Evolutionary conservation across 2,797 vertebrate species (phyloP).

Genomic region (Chelonia mydas): DNA sequence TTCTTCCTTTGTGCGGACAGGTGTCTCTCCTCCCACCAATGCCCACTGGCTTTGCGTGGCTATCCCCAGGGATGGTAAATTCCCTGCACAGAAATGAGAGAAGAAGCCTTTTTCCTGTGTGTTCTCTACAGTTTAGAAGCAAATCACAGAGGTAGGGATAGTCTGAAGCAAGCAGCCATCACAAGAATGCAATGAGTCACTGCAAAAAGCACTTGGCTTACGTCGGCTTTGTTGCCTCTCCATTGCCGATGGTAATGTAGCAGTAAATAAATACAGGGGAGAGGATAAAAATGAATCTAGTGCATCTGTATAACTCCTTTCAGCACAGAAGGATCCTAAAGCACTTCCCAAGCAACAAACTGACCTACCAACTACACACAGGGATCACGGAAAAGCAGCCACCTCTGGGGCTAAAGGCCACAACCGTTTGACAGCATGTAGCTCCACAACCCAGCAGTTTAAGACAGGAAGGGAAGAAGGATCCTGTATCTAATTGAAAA

Average conservation of each 20-base stretch:
- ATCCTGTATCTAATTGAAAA: neutral
- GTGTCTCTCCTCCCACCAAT: rapidly evolving
- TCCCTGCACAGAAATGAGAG: rapidly evolving
- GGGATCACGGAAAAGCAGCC: neutral
- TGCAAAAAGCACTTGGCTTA: slow-evolving; percentile 49
- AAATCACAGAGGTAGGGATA: slow-evolving; percentile 44
- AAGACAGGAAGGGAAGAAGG: neutral
- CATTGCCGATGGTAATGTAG: slow-evolving; percentile 51
- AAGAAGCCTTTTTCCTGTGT: neutral
- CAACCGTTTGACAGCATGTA: neutral
- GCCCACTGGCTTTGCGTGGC: rapidly evolving
- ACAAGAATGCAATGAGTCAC: slow-evolving; percentile 71
- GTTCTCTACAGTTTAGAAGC: slow-evolving; percentile 35
- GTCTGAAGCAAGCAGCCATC: slow-evolving; percentile 69
- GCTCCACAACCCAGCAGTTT: neutral
- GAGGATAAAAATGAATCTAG: neutral
- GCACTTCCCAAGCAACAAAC: neutral
- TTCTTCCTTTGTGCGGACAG: neutral
- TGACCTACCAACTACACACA: too few relatives aligned
- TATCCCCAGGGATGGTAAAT: neutral
- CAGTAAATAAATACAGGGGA: slow-evolving; percentile 51
- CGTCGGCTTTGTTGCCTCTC: slow-evolving; percentile 53
- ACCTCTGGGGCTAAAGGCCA: neutral
- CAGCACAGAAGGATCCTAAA: slow-evolving; percentile 43
- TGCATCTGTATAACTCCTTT: slow-evolving; percentile 31